Percentiles rank a stretch among this genome's conserved stretches.
Conservation (phyloP, 2,888 invertebrate species). For the Timema cristinae region DNA sequence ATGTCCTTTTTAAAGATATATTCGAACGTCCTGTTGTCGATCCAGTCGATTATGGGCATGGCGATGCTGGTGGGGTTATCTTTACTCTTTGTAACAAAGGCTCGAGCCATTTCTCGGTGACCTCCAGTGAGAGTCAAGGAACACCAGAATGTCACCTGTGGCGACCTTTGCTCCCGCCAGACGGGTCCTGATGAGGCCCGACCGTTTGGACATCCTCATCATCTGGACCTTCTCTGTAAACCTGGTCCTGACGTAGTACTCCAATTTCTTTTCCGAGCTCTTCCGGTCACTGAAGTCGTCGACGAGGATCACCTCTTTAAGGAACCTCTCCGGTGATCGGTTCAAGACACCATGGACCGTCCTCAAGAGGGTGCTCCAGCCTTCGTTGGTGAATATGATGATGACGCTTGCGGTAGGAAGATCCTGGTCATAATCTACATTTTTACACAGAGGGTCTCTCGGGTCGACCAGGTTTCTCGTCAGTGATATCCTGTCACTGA, state of each 20-base stretch:
- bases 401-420: slow-evolving; percentile 73
- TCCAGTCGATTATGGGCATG: slow-evolving; percentile 93
- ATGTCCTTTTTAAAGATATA: slow-evolving; percentile 55
- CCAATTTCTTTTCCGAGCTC: slow-evolving; percentile 57
- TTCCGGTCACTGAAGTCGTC: slow-evolving; percentile 82
- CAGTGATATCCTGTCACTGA: slow-evolving; percentile 83
- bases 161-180: slow-evolving; percentile 83
- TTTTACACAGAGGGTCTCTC: slow-evolving; percentile 52
- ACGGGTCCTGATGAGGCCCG: slow-evolving; percentile 87
- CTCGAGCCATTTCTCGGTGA: slow-evolving; percentile 75
- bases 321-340: slow-evolving; percentile 61
- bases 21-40: slow-evolving; percentile 73
- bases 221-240: slow-evolving; percentile 68
- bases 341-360: slow-evolving; percentile 89
- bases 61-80: slow-evolving; percentile 74
- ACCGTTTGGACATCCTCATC: slow-evolving; percentile 67
- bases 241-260: slow-evolving; percentile 72
- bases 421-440: slow-evolving; percentile 58
- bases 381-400: slow-evolving; percentile 87
- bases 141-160: slow-evolving; percentile 73
- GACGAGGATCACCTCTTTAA: slow-evolving; percentile 91
- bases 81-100: slow-evolving; percentile 84
- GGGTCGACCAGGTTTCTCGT: slow-evolving; percentile 72
- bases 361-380: slow-evolving; percentile 76
- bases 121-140: slow-evolving; percentile 93